A percentile compares a stretch with the other conserved stretches of the same genome.
These are phyloP conservation scores for Euclidia mi DNA, from an alignment of 2,888 invertebrate genomes.

Conservation along the genomic window DNA sequence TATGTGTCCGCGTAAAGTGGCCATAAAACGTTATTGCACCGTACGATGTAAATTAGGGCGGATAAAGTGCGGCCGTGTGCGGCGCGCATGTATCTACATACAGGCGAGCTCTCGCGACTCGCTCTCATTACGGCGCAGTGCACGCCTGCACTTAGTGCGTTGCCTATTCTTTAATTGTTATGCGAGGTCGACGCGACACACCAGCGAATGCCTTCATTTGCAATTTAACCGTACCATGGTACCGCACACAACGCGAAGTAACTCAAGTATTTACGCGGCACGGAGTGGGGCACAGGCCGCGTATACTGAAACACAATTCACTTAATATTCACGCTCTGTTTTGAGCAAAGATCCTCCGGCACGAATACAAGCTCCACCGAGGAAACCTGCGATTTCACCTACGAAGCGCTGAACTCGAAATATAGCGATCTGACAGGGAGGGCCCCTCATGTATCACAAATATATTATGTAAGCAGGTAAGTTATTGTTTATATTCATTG, in stretches of 20 bases:
- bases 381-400: slow-evolving; percentile 12
- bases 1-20: slow-evolving; percentile 42
- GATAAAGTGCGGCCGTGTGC: too few species aligned
- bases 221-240: slow-evolving; percentile 1
- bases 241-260: slow-evolving; percentile 3
- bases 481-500: slow-evolving; percentile 20
- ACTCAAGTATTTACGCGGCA: slow-evolving; percentile 3
- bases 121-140: neutral
- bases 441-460: neutral
- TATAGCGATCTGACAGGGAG: slow-evolving; percentile 13
- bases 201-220: slow-evolving; percentile 6
- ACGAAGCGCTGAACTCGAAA: neutral
- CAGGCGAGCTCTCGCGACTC: too few species aligned
- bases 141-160: slow-evolving; percentile 16
- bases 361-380: neutral
- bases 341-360: slow-evolving; percentile 10
- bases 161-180: slow-evolving; percentile 36
- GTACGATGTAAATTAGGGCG: slow-evolving; percentile 16
- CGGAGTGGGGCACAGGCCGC: neutral
- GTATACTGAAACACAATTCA: slow-evolving; percentile 8
- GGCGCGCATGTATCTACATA: too few species aligned
- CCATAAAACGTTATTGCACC: slow-evolving; percentile 22
- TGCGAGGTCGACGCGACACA: slow-evolving; percentile 6
- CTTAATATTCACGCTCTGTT: slow-evolving; percentile 29
- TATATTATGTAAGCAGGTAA: slow-evolving; percentile 8